These are phyloP conservation scores for Trachelus stipa DNA, from an alignment of 2,888 invertebrate genomes.

Conservation along the genomic window DNA sequence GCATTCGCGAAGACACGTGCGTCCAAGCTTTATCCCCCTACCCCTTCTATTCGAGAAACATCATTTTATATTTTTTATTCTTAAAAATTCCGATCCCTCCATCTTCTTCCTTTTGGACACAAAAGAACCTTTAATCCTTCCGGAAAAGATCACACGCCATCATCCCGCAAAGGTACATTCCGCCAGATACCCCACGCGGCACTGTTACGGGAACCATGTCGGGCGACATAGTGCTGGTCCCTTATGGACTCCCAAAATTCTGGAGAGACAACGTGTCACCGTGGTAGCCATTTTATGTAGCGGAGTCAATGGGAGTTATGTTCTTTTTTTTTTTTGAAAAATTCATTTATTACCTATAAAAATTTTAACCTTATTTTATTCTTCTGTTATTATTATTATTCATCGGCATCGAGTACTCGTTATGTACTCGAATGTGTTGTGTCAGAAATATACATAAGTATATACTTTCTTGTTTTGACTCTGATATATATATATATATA, in stretches of 20 bases:
- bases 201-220: neutral
- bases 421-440: neutral
- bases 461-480: neutral
- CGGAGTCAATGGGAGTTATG: no score
- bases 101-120: neutral
- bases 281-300: neutral
- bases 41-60: conserved; percentile 19
- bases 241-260: neutral
- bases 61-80: conserved; percentile 25
- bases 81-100: neutral
- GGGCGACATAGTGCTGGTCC: neutral
- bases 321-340: no score
- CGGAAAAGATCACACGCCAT: neutral
- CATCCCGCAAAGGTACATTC: neutral
- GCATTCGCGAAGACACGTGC: conserved; percentile 18
- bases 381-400: neutral
- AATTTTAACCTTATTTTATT: neutral
- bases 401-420: neutral
- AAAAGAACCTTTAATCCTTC: neutral
- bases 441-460: neutral
- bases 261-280: neutral
- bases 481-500: neutral
- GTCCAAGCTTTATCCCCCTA: conserved; percentile 11
- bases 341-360: neutral
- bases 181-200: neutral